Evolutionary conservation across 2,113 vertebrate genomes (phyloP), one percentile per base, ranked within the genome.

Genomic region (Gobio gobio): DNA sequence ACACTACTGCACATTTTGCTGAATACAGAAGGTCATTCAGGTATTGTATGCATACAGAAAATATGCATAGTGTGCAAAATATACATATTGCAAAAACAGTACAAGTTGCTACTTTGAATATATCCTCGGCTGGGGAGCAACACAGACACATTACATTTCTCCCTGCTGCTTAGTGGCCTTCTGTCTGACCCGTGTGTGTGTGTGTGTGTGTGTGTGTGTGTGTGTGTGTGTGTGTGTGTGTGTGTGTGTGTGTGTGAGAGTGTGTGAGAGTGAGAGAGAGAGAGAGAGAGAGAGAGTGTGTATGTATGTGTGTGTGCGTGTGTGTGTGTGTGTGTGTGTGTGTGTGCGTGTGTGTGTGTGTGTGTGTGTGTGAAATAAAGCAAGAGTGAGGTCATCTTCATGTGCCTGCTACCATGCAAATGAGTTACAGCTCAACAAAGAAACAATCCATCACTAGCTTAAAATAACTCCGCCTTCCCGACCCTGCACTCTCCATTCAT

Each of bases 321-420:
- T 74, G 83, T 63, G 72, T 13, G 56, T 49, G 54, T n/a, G 36
- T 5, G 82, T 59, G 72, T 29, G 47, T 45, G 36, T 45, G 70
- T 45, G 43, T 45, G 18, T 45, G 40, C n/a, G 33, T 59, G 51
- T 45, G 20, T 74, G 33, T 74, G 83, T 63, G 72, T 13, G 56
- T 49, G 51, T 14, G 36, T 5, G 45, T 40, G 56, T 24, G 18
- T 10, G 61, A 13, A 40, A n/a, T 14, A 47, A 10, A 56, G 16
- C 0, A 9, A 47, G 22, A 56, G 33, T 70, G 83, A 78, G n/a
- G 75, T 79, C 47, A 78, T 85, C 83, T 45, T 45, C 33, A 54
- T 78, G 26, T 78, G 45, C 18, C 45, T 66, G n/a, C 74, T 83
- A 14, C 20, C 61, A 51, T 81, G 78, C 61, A 81, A 81, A 81